phyloP scores from a whole-genome alignment of 2,888 invertebrate species.

The Morpho deidamia region DNA sequence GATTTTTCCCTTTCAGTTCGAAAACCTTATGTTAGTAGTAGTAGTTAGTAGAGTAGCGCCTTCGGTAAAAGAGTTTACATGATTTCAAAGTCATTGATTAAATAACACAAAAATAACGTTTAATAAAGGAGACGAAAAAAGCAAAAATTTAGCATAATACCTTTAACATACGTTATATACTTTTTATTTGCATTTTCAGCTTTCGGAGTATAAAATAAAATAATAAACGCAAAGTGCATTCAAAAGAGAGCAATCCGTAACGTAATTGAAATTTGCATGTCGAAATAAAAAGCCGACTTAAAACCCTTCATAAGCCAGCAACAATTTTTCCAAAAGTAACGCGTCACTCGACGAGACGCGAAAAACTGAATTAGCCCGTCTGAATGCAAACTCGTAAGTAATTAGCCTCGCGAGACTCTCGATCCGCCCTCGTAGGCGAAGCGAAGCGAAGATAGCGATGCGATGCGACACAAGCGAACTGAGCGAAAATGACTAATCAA shows the following conservation, averaged over 20 bases:
- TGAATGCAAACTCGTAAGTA: conserved; percentile 75
- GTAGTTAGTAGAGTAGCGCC: too few relatives aligned
- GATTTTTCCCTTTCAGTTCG: conserved; percentile 4
- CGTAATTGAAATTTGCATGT: conserved; percentile 24
- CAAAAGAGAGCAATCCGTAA: conserved; percentile 21
- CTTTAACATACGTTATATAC: not conserved
- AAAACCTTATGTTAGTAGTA: not conserved
- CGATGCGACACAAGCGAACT: conserved; percentile 55
- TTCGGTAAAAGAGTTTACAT: too few relatives aligned
- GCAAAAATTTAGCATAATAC: too few relatives aligned
- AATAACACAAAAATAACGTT: not conserved
- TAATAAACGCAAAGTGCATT: conserved; percentile 13
- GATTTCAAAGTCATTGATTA: not conserved
- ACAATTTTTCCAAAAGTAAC: conserved; percentile 40
- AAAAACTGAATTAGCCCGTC: conserved; percentile 72
- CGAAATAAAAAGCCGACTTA: conserved; percentile 25
- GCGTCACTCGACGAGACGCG: conserved; percentile 59
- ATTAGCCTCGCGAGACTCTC: conserved; percentile 76
- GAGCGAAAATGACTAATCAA: conserved; percentile 77
- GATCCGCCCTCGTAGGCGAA: conserved; percentile 70
- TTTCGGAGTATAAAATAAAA: conserved; percentile 5
- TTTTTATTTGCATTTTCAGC: not conserved
- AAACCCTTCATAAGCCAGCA: conserved; percentile 25
- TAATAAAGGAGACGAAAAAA: not conserved
- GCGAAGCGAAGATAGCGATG: conserved; percentile 69